Evolutionary conservation across 1,140 invertebrate species (phyloP), one percentile per base, ranked within the genome.

Genomic region (Dinoponera quadriceps): DNA sequence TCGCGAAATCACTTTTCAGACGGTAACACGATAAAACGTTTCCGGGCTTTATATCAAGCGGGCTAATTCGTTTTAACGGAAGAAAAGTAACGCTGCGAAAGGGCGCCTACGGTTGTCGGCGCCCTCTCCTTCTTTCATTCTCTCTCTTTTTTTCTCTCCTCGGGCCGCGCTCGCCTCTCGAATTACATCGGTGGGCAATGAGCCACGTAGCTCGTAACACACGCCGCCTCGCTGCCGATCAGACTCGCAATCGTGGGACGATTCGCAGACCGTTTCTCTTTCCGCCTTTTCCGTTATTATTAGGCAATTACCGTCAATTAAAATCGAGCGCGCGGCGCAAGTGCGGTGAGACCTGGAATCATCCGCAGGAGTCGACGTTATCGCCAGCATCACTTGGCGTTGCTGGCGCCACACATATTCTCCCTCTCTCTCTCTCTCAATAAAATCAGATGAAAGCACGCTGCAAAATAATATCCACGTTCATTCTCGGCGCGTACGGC

Each of bases 31-130:
- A 80, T 87, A 88, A 88, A 88, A 85, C 82, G 86, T 84, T 91
- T 85, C 82, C 82, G 62, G 80, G 60, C 38, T 85, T 83, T 84
- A 88, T 91, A 89, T 89, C 91, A 85, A 84, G 89, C 81, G 18
- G 65, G 87, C 85, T 91, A 91, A 91, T 91, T 91, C 87, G 83
- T 63, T 90, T 91, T 89, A 86, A 88, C 84, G 83, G 88, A 88
- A 85, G 83, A 86, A 74, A 83, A 75, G 83, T 72, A 74, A 80
- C 51, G 33, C 57, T 25, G 16, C 72, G 82, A 62, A 73, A 29
- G 48, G 73, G 16, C 60, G 38, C 33, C 51, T 16, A 20, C 60
- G 78, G n/a, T 54, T 33, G 29, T 2, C 29, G 29, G 60, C 18
- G 20, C 29, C 25, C 68, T 65, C 62, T 33, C 33, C 55, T 65